These are phyloP conservation scores for Parazoanthus darwini DNA, from an alignment of 92 coral and sea anemone genomes.

Conservation along the genomic window DNA sequence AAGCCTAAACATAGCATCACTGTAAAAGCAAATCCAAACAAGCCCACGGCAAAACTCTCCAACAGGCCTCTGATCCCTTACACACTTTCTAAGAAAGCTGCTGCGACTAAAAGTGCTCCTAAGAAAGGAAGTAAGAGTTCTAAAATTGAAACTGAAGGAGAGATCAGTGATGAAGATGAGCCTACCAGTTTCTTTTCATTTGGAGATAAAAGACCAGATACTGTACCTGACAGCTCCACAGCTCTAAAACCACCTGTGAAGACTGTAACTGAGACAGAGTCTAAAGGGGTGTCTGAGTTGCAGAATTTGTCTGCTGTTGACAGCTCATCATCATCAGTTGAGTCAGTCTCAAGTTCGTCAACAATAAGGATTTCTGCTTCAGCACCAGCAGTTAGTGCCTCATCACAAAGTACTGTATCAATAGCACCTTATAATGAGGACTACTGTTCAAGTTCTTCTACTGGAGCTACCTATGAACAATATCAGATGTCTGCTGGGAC, in stretches of 20 bases:
- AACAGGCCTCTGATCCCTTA: conserved; percentile 86
- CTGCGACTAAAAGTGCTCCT: conserved; percentile 26
- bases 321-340: background rate
- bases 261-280: background rate
- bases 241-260: background rate
- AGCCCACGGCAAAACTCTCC: conserved; percentile 74
- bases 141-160: conserved; percentile 45
- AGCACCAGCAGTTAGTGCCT: background rate
- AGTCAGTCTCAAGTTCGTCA: background rate
- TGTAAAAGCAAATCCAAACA: conserved; percentile 79
- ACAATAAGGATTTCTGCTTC: background rate
- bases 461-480: background rate
- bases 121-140: conserved; percentile 38
- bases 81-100: conserved; percentile 75
- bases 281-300: background rate
- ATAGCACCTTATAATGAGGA: background rate
- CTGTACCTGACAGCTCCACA: conserved; percentile 27
- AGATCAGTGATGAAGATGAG: conserved; percentile 72
- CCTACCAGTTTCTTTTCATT: conserved; percentile 81
- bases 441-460: background rate
- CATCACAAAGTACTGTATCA: background rate
- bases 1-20: conserved; percentile 94
- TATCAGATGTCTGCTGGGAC: background rate
- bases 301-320: background rate
- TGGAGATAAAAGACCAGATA: conserved; percentile 52